These are phyloP conservation scores for Neosalanx taihuensis DNA, from an alignment of 2,797 vertebrate species.

Conservation along the genomic window DNA sequence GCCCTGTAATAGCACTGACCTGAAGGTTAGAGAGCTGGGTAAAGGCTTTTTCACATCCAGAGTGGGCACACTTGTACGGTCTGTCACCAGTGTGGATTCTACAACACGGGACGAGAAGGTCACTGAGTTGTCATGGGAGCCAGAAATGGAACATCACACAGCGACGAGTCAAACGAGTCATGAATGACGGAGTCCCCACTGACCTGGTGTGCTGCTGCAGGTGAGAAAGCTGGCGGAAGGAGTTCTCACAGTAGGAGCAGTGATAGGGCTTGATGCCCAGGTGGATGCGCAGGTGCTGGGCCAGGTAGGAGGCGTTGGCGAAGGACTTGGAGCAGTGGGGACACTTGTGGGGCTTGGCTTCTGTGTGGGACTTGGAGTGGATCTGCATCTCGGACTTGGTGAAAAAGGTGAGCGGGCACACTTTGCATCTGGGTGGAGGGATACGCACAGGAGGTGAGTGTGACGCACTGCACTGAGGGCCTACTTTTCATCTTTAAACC, in stretches of 20 bases:
- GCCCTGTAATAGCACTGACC: slow-evolving; percentile 66
- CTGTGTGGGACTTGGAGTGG: slow-evolving; percentile 99
- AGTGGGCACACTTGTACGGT: slow-evolving; percentile 97
- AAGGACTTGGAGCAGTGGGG: slow-evolving; percentile 99
- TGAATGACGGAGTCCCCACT: slow-evolving; percentile 21
- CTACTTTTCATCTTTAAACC: too few relatives aligned
- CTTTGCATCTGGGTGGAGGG: slow-evolving; percentile 84
- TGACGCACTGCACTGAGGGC: too few relatives aligned
- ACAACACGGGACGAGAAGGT: slow-evolving; percentile 26
- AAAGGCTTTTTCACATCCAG: slow-evolving; percentile 97
- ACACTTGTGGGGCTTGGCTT: slow-evolving; percentile 99
- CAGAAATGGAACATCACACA: not conserved
- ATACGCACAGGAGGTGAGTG: not conserved
- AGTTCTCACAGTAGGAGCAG: slow-evolving; percentile 99
- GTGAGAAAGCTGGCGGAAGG: slow-evolving; percentile 98
- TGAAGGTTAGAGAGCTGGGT: slow-evolving; percentile 99
- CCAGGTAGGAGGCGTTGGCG: slow-evolving; percentile 97
- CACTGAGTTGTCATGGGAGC: not conserved
- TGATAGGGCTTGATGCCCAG: slow-evolving; percentile 98
- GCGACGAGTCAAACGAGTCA: not conserved
- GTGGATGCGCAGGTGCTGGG: slow-evolving; percentile 98
- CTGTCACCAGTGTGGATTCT: slow-evolving; percentile 98
- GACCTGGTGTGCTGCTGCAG: slow-evolving; percentile 99
- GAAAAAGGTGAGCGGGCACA: slow-evolving; percentile 96
- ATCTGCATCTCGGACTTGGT: slow-evolving; percentile 99